Conservation (phyloP, 2,113 vertebrate species). For the Heterotilapia buettikoferi region DNA sequence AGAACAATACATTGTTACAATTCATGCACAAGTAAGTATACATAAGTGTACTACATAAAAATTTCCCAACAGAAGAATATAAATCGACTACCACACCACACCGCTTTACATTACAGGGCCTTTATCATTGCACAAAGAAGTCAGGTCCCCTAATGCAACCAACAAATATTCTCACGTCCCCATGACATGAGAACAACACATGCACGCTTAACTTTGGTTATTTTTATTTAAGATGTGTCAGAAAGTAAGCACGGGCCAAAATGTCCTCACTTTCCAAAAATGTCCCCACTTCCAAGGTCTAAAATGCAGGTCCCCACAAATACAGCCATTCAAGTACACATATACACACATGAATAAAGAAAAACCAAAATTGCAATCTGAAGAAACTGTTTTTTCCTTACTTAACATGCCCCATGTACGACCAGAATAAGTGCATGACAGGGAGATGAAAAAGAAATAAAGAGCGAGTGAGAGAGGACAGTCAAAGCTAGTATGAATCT, state of each 20-base stretch:
- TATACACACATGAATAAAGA: background rate
- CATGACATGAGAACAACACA: background rate
- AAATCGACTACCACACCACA: background rate
- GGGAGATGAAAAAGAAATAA: background rate
- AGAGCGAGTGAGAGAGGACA: background rate
- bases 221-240: background rate
- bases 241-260: background rate
- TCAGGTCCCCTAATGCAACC: background rate
- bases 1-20: background rate
- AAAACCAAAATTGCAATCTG: rapidly evolving
- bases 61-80: background rate
- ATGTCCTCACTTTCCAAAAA: background rate
- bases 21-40: background rate
- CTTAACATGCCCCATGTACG: background rate
- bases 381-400: background rate
- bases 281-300: background rate
- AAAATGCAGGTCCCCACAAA: background rate
- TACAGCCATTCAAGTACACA: background rate
- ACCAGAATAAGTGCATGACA: background rate
- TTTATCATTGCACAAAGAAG: background rate
- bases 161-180: background rate
- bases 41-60: background rate
- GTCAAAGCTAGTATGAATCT: background rate
- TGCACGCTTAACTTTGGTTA: background rate
- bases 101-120: background rate